Evolutionary conservation across 2,113 vertebrate genomes (phyloP), one percentile per base, ranked within the genome.

Genomic region (Patagioenas fasciata): DNA sequence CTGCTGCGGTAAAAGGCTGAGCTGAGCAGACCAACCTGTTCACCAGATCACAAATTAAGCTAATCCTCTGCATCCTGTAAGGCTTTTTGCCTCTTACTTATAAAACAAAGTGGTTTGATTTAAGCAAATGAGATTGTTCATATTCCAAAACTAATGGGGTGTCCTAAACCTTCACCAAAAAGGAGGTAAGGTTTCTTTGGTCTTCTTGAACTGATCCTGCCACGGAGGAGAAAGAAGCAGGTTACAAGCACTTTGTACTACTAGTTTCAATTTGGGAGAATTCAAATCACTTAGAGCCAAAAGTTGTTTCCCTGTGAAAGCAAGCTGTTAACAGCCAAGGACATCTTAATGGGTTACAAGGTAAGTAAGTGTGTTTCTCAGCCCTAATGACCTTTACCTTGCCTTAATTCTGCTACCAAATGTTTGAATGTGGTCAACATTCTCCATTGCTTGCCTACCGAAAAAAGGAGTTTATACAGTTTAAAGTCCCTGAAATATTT

Each of bases 331-430:
- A 47, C 25, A 40, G 13, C 38, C 80, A 11, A 13, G 29, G 3
- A 53, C 24, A 12, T n/a, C 23, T 47, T 42, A 83, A 10, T 2
- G 3, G 11, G 7, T 87, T 75, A 42, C 2, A 5, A 0, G 0
- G 15, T 28, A 74, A 69, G 15, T 24, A 74, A 69, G 8, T 14
- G 26, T 53, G 8, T 69, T 92, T 86, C 64, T 89, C 48, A 73
- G 40, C 10, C 9, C 10, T 18, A 29, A 8, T 57, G 34, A 21
- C 32, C 29, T 72, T 44, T 71, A 54, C 10, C 25, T 87, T 67
- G 19, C 29, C 62, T 87, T 56, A 47, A 62, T 81, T 67, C 84
- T 89, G 7, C 10, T 70, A 40, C 34, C 10, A 28, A 40, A 25
- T 51, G 1, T 50, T 83, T 12, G 12, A 20, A n/a, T 23, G 7